Base-by-base conservation (phyloP, 2,797 vertebrate species). In the Glyptemys insculpta region DNA sequence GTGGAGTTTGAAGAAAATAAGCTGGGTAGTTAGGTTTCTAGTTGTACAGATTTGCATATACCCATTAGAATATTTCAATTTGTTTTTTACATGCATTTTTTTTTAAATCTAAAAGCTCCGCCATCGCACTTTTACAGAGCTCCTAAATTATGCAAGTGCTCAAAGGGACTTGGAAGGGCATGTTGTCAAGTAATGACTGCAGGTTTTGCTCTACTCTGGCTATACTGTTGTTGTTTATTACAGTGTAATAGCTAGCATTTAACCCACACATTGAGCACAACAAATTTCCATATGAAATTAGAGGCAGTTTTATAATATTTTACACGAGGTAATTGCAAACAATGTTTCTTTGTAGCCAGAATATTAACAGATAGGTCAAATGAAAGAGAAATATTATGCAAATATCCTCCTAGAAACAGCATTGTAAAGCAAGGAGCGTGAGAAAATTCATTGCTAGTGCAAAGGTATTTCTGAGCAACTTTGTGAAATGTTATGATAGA, bases 301-400 rank as follows among this genome's bases (percentile, higher is more conserved):
- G 34, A 68, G 68, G 0, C 0, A 79, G 87, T 47, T 0, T 1
- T 27, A 49, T 74, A 37, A 0, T 37, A 25, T 59, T 85, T 15
- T 85, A 85, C 47, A 44, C 19, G 44, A 79, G 3, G 31, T 57
- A 19, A 65, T 91, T 88, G 49, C 3, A 81, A 56, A 4, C 52
- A 6, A 1, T 0, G 5, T 44, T 54, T 31, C 80, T 25, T 83
- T 54, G 7, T 0, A 14, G 44, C 6, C 15, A 57, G 91, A 37
- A 2, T 85, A 19, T 90, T 79, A 53, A 34, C 44, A 62, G 44
- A 83, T 7, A 47, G 9, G 25, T 27, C 21, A 93, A 87, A 52
- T 3, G 52, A 62, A 6, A 74, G 65, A 87, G 3, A 2, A 18
- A 49, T 8, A 78, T 4, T 4, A 57, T 3, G 50, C 41, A 19